Base-by-base conservation (phyloP, 2,797 vertebrate genomes). In the Gymnothorax javanicus region DNA sequence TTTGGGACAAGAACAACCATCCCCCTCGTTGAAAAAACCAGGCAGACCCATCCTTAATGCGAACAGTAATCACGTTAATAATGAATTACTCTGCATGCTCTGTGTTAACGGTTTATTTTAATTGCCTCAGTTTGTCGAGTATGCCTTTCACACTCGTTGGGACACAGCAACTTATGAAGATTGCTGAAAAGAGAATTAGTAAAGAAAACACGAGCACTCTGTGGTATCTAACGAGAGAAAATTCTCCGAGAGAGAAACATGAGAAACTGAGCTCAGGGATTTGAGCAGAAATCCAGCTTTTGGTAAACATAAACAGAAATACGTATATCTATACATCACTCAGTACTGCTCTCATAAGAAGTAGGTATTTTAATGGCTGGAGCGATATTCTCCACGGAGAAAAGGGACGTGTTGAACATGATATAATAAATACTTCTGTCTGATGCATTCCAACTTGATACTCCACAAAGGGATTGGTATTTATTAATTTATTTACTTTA, bases 51-150 rank as follows among this genome's bases (percentile, higher is more conserved):
- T 83, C 84, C 79, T 88, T 83, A 88, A 82, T 85, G 73, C 71
- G 79, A 85, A 52, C 43, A 85, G 87, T 83, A 83, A 83, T 87
- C 86, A 87, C 86, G 85, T 88, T 67, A 88, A 85, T 83, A 67
- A 85, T 85, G 71, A 82, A 83, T 82, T 71, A 71, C n/a, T 83
- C 67, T 43, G 57, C 64, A 60, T 69, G 52, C 84, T 82, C 58
- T 4, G 50, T 85, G 82, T 88, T 85, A 82, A 85, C 84, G 27
- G 84, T 82, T 85, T 88, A 82, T 82, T 83, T 85, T 88, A 86
- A 86, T 86, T 82, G 64, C 86, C 54, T 57, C 56, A 25, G 13
- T 85, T 85, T 88, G 69, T 73, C 77, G 62, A 82, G 87, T 85
- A 43, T 82, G 73, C 52, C 17, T 81, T 43, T 52, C 56, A 25